These are phyloP conservation scores for Hemibagrus guttatus DNA, from an alignment of 2,797 vertebrate genomes.

Conservation along the genomic window DNA sequence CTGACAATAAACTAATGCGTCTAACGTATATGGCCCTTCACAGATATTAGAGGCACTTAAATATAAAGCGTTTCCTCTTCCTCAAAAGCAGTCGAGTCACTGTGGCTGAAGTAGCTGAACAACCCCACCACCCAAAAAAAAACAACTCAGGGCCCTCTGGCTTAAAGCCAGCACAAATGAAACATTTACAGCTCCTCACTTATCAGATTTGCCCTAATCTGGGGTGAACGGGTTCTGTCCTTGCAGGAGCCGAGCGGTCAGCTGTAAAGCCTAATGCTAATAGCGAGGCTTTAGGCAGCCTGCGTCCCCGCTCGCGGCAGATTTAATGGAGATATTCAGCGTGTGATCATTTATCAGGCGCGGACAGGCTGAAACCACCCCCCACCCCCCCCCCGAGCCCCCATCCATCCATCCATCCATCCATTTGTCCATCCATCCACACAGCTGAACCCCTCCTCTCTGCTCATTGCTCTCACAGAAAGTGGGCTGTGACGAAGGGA, in stretches of 20 bases:
- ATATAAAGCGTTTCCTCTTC: not conserved
- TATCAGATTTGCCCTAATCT: slow-evolving; percentile 74
- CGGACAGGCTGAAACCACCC: slow-evolving; percentile 68
- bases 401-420: slow-evolving; percentile 5
- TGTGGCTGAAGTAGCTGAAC: not conserved
- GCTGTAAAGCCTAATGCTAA: slow-evolving; percentile 78
- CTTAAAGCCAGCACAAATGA: slow-evolving; percentile 44
- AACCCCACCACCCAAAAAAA: slow-evolving; percentile 30
- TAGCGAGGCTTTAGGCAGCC: slow-evolving; percentile 61
- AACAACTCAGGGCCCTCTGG: slow-evolving; percentile 32
- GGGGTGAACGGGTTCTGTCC: slow-evolving; percentile 68
- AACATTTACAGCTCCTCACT: slow-evolving; percentile 55
- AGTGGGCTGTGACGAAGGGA: slow-evolving; percentile 50
- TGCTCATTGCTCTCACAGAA: slow-evolving; percentile 33
- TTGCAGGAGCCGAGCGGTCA: slow-evolving; percentile 71
- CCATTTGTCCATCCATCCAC: slow-evolving; percentile 24
- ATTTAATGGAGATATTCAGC: slow-evolving; percentile 82
- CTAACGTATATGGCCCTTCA: not conserved
- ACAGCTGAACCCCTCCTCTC: slow-evolving; percentile 46
- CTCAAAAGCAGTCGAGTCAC: not conserved
- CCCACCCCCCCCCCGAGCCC: too few relatives aligned
- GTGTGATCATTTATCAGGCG: slow-evolving; percentile 78
- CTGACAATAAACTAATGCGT: not conserved
- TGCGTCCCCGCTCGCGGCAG: slow-evolving; percentile 69
- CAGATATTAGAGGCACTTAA: not conserved